Percentiles rank a stretch among this genome's conserved stretches.
phyloP scores from a whole-genome alignment of 1,140 invertebrate species.

The Lethrus apterus region DNA sequence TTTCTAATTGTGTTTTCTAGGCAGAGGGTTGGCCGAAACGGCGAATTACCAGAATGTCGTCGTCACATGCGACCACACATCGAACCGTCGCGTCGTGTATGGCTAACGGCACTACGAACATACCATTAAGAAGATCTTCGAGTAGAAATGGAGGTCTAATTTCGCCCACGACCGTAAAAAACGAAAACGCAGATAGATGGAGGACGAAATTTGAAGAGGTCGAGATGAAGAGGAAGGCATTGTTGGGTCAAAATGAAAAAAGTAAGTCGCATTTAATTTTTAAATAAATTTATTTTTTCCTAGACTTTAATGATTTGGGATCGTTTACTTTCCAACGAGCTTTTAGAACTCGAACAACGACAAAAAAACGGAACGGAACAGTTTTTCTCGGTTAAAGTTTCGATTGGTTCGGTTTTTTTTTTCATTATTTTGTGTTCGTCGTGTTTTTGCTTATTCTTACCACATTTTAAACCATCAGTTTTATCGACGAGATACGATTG shows the following conservation, averaged over 20 bases:
- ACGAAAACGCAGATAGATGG: conserved; percentile 46
- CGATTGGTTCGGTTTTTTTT: too few relatives aligned
- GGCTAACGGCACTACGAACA: conserved; percentile 9
- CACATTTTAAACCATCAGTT: too few relatives aligned
- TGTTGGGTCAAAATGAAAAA: conserved; percentile 59
- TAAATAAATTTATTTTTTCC: too few relatives aligned
- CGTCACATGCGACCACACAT: conserved; percentile 9
- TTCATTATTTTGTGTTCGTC: too few relatives aligned
- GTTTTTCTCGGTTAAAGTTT: too few relatives aligned
- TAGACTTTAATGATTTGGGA: too few relatives aligned
- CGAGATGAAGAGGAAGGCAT: conserved; percentile 55
- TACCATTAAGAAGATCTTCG: conserved; percentile 3
- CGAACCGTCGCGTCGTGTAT: conserved; percentile 9
- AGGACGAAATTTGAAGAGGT: conserved; percentile 59
- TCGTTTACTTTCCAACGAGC: too few relatives aligned
- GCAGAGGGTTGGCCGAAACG: not conserved
- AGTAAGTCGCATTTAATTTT: too few relatives aligned
- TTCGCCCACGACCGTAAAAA: not conserved
- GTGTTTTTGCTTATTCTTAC: too few relatives aligned
- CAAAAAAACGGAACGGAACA: too few relatives aligned
- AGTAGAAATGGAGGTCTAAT: conserved; percentile 1
- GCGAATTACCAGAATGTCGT: not conserved
- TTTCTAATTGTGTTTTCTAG: not conserved
- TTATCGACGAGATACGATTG: too few relatives aligned
- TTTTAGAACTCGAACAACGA: too few relatives aligned